Evolutionary conservation across 2,113 vertebrate species (phyloP).

Genomic region (Serinus canaria): DNA sequence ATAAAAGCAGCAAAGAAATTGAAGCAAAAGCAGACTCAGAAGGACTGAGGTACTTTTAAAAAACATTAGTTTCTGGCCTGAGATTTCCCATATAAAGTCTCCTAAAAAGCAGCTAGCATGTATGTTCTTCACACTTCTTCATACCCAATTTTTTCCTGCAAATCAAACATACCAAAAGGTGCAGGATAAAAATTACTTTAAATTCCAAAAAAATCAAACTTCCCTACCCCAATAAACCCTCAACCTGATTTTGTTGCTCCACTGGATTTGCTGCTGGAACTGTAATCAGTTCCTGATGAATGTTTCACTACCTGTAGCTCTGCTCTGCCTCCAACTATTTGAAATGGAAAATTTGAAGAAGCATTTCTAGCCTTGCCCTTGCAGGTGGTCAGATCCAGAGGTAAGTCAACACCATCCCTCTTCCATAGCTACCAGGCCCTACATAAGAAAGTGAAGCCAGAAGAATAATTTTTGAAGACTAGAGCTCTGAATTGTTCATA

Average conservation of each 20-base stretch:
- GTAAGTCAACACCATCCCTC: background rate
- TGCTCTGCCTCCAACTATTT: background rate
- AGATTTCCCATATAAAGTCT: background rate
- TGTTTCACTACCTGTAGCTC: background rate
- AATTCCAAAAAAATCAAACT: background rate
- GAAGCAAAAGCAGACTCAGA: background rate
- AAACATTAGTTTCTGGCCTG: background rate
- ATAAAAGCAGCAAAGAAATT: background rate
- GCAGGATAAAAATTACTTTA: background rate
- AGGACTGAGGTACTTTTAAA: background rate
- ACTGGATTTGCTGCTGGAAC: background rate
- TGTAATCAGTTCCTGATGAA: background rate
- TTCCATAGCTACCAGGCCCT: background rate
- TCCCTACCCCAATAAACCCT: background rate
- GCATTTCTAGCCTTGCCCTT: conserved; percentile 1
- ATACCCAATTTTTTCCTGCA: background rate
- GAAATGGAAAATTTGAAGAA: background rate
- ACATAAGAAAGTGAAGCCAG: background rate
- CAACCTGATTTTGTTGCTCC: background rate
- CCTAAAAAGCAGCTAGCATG: background rate
- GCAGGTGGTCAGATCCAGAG: background rate
- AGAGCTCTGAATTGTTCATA: conserved; percentile 13
- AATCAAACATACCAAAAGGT: background rate
- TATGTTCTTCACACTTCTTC: background rate
- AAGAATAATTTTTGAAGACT: conserved; percentile 42